Evolutionary conservation across 2,888 invertebrate species (phyloP).

Genomic region (Lissocephala sabroskyi): DNA sequence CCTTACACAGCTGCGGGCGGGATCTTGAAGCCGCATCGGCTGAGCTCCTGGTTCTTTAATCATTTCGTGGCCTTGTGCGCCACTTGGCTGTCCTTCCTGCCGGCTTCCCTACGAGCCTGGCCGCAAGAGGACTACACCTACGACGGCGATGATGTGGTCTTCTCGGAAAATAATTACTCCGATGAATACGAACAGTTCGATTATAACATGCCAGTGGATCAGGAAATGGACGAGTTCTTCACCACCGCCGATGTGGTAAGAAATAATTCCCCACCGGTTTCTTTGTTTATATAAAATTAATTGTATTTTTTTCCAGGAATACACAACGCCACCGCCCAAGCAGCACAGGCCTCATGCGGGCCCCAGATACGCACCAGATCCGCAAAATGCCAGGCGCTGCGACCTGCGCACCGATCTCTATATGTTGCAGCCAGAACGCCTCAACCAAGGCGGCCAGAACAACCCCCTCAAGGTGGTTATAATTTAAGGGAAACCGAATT

Average conservation of each 20-base stretch:
- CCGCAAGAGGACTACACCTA: constrained; percentile 70
- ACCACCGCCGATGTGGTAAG: constrained; percentile 70
- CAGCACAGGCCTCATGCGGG: constrained; percentile 65
- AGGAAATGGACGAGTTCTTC: constrained; percentile 69
- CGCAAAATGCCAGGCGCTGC: constrained; percentile 82
- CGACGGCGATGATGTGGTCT: constrained; percentile 64
- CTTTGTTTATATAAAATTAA: background rate
- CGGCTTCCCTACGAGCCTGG: constrained; percentile 67
- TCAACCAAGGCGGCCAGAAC: constrained; percentile 83
- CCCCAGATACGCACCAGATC: constrained; percentile 74
- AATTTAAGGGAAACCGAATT: too few species aligned
- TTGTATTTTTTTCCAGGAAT: constrained; percentile 51
- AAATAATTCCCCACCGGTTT: background rate
- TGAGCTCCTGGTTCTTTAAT: constrained; percentile 66
- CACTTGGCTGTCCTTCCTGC: constrained; percentile 69
- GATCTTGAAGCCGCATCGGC: constrained; percentile 54
- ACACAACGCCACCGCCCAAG: constrained; percentile 68
- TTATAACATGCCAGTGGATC: constrained; percentile 67
- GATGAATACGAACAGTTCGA: constrained; percentile 70
- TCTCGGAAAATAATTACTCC: constrained; percentile 68
- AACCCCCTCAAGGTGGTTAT: constrained; percentile 82
- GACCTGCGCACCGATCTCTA: constrained; percentile 91
- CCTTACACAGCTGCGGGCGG: constrained; percentile 71
- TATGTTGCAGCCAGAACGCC: constrained; percentile 84
- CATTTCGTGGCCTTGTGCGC: constrained; percentile 66